Percentiles rank a stretch among this genome's conserved stretches.
Conservation (phyloP, 1,140 invertebrate species). For the Bradynema listronoti region DNA sequence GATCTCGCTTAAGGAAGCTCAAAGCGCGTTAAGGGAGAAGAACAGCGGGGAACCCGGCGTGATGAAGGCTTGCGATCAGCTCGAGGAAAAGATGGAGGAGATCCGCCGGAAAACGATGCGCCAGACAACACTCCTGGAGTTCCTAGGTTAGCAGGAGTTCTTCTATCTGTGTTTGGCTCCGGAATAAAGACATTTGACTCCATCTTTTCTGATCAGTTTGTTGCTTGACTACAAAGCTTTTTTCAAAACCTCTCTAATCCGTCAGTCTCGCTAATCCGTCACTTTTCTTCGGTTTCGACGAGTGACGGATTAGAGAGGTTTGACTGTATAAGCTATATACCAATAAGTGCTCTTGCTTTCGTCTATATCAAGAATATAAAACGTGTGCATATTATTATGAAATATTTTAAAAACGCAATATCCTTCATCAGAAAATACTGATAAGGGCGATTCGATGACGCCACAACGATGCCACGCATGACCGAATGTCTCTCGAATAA, state of each 20-base stretch:
- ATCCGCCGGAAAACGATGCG: too few relatives aligned
- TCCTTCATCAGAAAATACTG: slow-evolving; percentile 20
- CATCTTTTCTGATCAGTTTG: neutral
- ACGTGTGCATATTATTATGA: slow-evolving; percentile 13
- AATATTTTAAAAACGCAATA: slow-evolving; percentile 28
- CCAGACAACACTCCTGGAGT: too few relatives aligned
- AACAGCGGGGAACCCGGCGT: too few relatives aligned
- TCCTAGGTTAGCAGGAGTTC: too few relatives aligned
- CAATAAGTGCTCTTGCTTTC: slow-evolving; percentile 7
- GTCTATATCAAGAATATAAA: slow-evolving; percentile 20
- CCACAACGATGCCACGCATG: slow-evolving; percentile 25
- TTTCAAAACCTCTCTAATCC: neutral
- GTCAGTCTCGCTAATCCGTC: neutral
- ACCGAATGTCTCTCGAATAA: slow-evolving; percentile 26
- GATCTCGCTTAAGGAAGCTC: too few relatives aligned
- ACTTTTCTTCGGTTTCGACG: too few relatives aligned
- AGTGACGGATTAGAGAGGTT: neutral
- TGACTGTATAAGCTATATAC: neutral
- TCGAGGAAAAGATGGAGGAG: too few relatives aligned
- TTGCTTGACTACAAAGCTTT: neutral
- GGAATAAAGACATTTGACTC: too few relatives aligned
- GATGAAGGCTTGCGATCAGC: too few relatives aligned
- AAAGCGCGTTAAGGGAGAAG: too few relatives aligned
- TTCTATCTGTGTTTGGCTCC: too few relatives aligned
- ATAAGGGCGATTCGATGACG: slow-evolving; percentile 22